Percentiles rank a stretch among this genome's conserved stretches.
phyloP scores from a whole-genome alignment of 1,140 invertebrate genomes.

The Geopemphigus sp. region DNA sequence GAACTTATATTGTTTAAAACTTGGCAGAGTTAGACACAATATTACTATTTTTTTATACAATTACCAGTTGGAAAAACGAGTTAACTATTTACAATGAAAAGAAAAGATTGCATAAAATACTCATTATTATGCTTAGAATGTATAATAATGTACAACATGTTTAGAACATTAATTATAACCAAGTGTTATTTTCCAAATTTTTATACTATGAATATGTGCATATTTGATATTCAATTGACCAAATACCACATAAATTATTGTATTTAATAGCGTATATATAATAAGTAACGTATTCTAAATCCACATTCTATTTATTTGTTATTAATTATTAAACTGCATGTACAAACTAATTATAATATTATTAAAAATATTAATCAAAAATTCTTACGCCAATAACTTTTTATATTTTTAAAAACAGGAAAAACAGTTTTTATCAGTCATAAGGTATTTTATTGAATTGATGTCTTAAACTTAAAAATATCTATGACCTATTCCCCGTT shows the following conservation, averaged over 20 bases:
- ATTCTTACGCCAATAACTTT: neutral
- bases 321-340: neutral
- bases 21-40: neutral
- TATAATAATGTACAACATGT: neutral
- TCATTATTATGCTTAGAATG: neutral
- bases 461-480: neutral
- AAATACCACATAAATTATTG: neutral
- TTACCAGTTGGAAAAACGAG: neutral
- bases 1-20: neutral
- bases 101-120: constrained; percentile 3
- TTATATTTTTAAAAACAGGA: neutral
- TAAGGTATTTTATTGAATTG: neutral
- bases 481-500: neutral
- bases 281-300: neutral
- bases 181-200: neutral
- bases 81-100: constrained; percentile 24
- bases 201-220: neutral
- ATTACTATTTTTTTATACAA: neutral
- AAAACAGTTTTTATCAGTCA: neutral
- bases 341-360: neutral
- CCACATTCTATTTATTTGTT: no score
- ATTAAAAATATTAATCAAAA: neutral
- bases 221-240: neutral
- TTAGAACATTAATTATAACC: constrained; percentile 8
- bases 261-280: neutral